phyloP scores from a whole-genome alignment of 92 coral and sea anemone genomes.

The Zoanthus sociatus region DNA sequence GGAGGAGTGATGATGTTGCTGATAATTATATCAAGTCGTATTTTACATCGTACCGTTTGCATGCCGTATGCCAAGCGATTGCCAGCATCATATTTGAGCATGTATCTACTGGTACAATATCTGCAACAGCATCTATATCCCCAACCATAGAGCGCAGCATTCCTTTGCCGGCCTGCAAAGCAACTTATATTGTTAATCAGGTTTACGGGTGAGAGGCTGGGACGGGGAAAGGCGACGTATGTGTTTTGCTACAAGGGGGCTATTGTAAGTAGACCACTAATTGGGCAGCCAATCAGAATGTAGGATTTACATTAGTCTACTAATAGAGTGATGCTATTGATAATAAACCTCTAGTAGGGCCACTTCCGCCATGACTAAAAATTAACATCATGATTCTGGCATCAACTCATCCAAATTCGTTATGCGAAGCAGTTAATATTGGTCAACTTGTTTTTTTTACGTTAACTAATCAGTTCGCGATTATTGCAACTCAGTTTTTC shows the following conservation, averaged over 20 bases:
- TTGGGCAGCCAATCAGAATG: neutral
- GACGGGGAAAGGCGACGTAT: neutral
- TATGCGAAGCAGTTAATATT: neutral
- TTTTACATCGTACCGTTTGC: slow-evolving; percentile 65
- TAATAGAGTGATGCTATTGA: neutral
- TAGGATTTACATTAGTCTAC: neutral
- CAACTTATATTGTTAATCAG: neutral
- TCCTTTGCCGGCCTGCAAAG: slow-evolving; percentile 93
- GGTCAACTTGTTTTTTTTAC: neutral
- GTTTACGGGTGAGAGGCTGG: neutral
- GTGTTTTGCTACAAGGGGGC: too few species aligned
- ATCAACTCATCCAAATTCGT: neutral
- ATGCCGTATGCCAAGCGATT: slow-evolving; percentile 89
- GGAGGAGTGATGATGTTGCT: too few species aligned
- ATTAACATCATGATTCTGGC: neutral
- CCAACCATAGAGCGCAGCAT: slow-evolving; percentile 96
- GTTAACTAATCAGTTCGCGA: neutral
- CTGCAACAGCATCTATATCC: slow-evolving; percentile 84
- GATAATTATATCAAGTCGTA: too few species aligned
- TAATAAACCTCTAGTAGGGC: too few species aligned
- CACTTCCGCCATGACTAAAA: neutral
- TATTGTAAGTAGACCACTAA: neutral
- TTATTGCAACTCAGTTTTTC: neutral
- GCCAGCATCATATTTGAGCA: slow-evolving; percentile 96
- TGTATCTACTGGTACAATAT: slow-evolving; percentile 90